phyloP scores from a whole-genome alignment of 1,140 invertebrate species.

The Tetraneura akinire region DNA sequence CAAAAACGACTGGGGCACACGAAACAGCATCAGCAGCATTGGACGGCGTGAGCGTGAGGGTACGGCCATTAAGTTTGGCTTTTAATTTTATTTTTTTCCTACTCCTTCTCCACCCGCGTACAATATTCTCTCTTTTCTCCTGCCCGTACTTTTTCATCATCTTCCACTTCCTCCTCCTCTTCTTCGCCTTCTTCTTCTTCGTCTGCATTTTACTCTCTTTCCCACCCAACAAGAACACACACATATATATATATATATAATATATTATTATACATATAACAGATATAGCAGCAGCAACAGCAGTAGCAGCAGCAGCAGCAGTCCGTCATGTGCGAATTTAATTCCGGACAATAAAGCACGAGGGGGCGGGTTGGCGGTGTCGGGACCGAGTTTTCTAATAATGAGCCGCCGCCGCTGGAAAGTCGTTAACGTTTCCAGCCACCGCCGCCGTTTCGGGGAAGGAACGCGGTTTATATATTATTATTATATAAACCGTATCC shows the following conservation, averaged over 20 bases:
- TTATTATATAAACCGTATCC: neutral
- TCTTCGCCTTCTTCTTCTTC: too few relatives aligned
- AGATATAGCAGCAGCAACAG: too few relatives aligned
- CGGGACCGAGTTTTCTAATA: conserved; percentile 47
- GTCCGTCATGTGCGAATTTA: conserved; percentile 49
- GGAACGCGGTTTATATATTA: too few relatives aligned
- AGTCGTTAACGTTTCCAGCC: conserved; percentile 49
- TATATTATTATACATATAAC: too few relatives aligned
- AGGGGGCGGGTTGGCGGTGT: conserved; percentile 17
- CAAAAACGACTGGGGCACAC: conserved; percentile 14
- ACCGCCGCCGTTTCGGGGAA: conserved; percentile 10
- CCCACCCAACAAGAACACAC: too few relatives aligned
- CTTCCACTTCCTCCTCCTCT: too few relatives aligned
- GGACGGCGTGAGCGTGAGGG: neutral
- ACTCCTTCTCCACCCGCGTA: too few relatives aligned
- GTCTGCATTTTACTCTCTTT: too few relatives aligned
- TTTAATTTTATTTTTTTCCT: conserved; percentile 33
- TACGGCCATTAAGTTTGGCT: conserved; percentile 44
- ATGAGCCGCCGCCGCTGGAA: conserved; percentile 41
- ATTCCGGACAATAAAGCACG: conserved; percentile 50
- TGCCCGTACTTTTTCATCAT: too few relatives aligned
- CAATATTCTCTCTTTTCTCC: too few relatives aligned
- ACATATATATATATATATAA: too few relatives aligned
- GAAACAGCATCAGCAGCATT: neutral
- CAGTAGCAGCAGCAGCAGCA: conserved; percentile 17